A percentile compares a stretch with the other conserved stretches of the same genome.
Evolutionary conservation across 2,797 vertebrate genomes (phyloP).

Genomic region (Parambassis ranga): DNA sequence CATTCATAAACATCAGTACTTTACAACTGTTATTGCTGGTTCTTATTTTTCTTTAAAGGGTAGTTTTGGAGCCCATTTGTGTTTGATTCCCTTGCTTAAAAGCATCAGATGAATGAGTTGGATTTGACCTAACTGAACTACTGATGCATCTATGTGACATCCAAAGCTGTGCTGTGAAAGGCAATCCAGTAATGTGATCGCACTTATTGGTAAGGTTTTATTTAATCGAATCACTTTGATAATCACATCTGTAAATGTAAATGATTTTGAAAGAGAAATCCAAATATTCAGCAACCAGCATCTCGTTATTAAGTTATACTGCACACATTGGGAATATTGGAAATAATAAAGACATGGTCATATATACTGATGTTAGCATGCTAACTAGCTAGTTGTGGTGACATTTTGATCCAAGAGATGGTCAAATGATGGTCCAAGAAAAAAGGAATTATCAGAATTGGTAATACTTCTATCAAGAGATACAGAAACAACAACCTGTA

Average conservation of each 20-base stretch:
- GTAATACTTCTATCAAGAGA: too few relatives aligned
- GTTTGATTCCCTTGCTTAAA: constrained; percentile 29
- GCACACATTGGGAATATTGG: too few relatives aligned
- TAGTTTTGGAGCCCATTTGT: constrained; percentile 22
- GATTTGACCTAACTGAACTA: constrained; percentile 22
- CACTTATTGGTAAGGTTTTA: background rate
- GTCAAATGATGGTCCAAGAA: too few relatives aligned
- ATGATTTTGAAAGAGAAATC: background rate
- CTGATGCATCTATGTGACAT: background rate
- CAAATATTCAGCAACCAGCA: background rate
- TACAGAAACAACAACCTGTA: too few relatives aligned
- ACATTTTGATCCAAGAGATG: too few relatives aligned
- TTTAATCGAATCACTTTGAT: background rate
- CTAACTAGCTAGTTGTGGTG: too few relatives aligned
- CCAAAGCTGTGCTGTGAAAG: background rate
- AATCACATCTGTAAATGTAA: background rate
- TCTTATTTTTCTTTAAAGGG: background rate
- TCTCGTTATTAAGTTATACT: too few relatives aligned
- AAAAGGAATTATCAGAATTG: too few relatives aligned
- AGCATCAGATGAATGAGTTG: constrained; percentile 30
- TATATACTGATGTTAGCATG: too few relatives aligned
- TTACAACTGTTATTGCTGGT: background rate
- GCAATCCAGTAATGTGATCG: background rate
- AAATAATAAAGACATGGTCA: too few relatives aligned
- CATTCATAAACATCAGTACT: background rate